A percentile compares a stretch with the other conserved stretches of the same genome.
Conservation (phyloP, 2,888 invertebrate species). For the Leistus spinibarbis region DNA sequence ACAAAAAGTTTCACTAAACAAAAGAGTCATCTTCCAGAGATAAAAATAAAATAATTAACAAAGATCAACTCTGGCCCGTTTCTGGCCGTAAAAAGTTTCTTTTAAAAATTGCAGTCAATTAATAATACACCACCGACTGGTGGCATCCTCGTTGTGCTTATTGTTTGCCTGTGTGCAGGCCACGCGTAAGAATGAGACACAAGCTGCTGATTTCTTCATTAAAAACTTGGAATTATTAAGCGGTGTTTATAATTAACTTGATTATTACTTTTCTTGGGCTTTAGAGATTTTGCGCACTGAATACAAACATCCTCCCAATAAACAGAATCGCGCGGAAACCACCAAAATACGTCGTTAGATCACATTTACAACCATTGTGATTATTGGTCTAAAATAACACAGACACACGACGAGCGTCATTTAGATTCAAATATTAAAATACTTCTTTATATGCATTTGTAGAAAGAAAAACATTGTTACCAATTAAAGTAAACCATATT, state of each 20-base stretch:
- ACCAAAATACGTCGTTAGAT: too few species aligned
- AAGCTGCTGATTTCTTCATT: background rate
- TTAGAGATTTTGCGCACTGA: too few species aligned
- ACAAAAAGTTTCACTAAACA: background rate
- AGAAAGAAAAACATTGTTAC: too few species aligned
- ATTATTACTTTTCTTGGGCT: too few species aligned
- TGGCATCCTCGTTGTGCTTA: background rate
- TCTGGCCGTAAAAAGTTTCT: background rate
- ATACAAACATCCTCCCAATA: too few species aligned
- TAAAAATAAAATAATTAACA: constrained; percentile 8
- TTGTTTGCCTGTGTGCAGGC: background rate
- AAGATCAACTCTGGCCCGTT: background rate
- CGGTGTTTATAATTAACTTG: background rate
- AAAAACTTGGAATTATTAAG: background rate
- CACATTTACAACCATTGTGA: too few species aligned
- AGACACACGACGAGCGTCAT: too few species aligned
- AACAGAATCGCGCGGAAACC: too few species aligned
- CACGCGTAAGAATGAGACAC: background rate
- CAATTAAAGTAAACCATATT: too few species aligned
- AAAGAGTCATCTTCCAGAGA: background rate
- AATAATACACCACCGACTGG: background rate
- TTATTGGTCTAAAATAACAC: too few species aligned
- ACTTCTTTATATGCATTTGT: too few species aligned
- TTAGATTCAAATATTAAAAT: too few species aligned
- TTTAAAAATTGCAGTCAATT: constrained; percentile 1